Evolutionary conservation across 2,888 invertebrate species (phyloP).

Genomic region (Lasius fuliginosus): DNA sequence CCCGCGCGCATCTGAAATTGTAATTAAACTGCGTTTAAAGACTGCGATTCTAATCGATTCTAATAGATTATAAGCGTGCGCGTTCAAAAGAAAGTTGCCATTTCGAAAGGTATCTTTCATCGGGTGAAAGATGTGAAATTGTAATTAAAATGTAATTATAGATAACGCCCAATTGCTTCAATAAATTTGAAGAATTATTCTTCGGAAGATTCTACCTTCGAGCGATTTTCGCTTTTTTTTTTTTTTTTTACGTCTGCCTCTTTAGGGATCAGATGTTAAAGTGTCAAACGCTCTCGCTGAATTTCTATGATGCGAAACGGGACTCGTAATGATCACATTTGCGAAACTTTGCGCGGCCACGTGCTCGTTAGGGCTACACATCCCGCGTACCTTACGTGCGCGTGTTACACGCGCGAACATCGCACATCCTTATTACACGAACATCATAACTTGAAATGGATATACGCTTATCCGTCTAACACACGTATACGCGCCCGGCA

Average conservation of each 20-base stretch:
- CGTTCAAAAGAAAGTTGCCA: neutral
- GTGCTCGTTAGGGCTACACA: conserved; percentile 49
- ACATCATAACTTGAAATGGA: conserved; percentile 56
- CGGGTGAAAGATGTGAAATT: conserved; percentile 1
- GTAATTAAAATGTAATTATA: conserved; percentile 14
- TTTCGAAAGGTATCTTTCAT: neutral
- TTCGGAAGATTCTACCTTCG: neutral
- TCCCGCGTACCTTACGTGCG: conserved; percentile 27
- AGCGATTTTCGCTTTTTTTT: neutral
- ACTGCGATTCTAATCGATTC: neutral
- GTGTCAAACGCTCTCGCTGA: conserved; percentile 43
- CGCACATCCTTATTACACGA: conserved; percentile 54
- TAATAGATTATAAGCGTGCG: neutral
- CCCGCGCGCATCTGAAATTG: conserved; percentile 2
- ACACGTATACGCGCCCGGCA: conserved; percentile 34
- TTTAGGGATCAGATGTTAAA: conserved; percentile 39
- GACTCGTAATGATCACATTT: conserved; percentile 46
- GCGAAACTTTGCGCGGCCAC: conserved; percentile 54
- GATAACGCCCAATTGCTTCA: neutral
- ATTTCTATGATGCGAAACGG: conserved; percentile 42
- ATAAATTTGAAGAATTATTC: neutral
- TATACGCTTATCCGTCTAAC: conserved; percentile 50
- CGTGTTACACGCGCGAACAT: conserved; percentile 53
- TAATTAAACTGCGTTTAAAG: conserved; percentile 15
- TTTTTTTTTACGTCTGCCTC: neutral